These are phyloP conservation scores for Pyrochroa serraticornis DNA, from an alignment of 2,888 invertebrate species.

Conservation along the genomic window DNA sequence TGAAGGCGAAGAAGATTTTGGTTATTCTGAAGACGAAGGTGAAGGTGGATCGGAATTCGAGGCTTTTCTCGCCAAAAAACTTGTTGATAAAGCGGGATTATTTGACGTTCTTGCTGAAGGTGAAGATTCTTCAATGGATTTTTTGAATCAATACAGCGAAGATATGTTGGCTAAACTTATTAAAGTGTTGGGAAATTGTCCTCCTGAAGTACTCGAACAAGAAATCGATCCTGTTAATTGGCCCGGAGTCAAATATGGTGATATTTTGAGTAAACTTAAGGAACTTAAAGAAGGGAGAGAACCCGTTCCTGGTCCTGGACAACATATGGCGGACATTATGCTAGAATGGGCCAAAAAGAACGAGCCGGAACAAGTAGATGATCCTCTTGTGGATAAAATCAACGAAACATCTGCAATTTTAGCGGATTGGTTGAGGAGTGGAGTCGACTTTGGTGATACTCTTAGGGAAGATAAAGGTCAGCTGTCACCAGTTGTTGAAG, in stretches of 20 bases:
- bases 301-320: not conserved
- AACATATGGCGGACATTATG: constrained; percentile 41
- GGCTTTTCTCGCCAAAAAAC: constrained; percentile 8
- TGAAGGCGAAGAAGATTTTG: not conserved
- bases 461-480: no score
- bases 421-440: constrained; percentile 35
- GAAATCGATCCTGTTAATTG: constrained; percentile 32
- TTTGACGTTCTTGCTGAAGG: constrained; percentile 17
- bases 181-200: constrained; percentile 38
- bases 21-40: not conserved
- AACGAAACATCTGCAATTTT: constrained; percentile 42
- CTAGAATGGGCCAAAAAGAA: constrained; percentile 45
- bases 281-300: constrained; percentile 2
- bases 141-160: constrained; percentile 20
- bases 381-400: constrained; percentile 42
- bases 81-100: constrained; percentile 10
- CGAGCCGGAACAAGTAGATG: constrained; percentile 43
- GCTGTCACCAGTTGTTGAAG: not conserved
- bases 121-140: constrained; percentile 9
- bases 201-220: constrained; percentile 39
- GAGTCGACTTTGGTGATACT: not conserved
- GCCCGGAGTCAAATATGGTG: constrained; percentile 39
- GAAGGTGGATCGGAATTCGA: constrained; percentile 6
- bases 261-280: constrained; percentile 42
- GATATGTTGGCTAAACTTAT: constrained; percentile 40